phyloP scores from a whole-genome alignment of 2,113 vertebrate species.

The Todiramphus saurophagus region DNA sequence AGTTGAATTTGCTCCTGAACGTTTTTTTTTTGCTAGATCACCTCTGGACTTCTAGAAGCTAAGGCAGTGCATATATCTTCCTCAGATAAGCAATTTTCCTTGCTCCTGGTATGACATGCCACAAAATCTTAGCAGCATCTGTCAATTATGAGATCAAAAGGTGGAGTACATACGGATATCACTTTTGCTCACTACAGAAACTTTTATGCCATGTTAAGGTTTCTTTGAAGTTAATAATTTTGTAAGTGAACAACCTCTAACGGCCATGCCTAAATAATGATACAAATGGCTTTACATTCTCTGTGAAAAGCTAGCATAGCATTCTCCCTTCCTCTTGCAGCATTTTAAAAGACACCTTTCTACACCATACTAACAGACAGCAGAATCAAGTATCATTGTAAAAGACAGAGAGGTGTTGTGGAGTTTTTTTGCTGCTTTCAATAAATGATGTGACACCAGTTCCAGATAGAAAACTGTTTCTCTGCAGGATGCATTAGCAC shows the following conservation, averaged over 20 bases:
- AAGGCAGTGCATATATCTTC: background rate
- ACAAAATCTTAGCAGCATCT: background rate
- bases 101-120: background rate
- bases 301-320: background rate
- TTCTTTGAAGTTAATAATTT: background rate
- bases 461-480: background rate
- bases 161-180: background rate
- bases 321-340: background rate
- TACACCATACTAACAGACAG: background rate
- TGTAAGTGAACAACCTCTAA: background rate
- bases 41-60: background rate
- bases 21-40: background rate
- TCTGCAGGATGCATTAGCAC: background rate
- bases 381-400: background rate
- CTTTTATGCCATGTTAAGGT: background rate
- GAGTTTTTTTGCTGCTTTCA: background rate
- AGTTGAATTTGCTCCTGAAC: background rate
- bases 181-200: constrained; percentile 2
- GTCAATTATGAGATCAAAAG: constrained; percentile 10
- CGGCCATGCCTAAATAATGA: background rate
- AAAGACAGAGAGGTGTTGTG: background rate
- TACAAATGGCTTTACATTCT: background rate
- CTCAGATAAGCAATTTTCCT: background rate
- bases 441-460: background rate
- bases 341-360: background rate